Evolutionary conservation across 2,113 vertebrate genomes (phyloP), one percentile per base, ranked within the genome.

Genomic region (Sakesphorus luctuosus): DNA sequence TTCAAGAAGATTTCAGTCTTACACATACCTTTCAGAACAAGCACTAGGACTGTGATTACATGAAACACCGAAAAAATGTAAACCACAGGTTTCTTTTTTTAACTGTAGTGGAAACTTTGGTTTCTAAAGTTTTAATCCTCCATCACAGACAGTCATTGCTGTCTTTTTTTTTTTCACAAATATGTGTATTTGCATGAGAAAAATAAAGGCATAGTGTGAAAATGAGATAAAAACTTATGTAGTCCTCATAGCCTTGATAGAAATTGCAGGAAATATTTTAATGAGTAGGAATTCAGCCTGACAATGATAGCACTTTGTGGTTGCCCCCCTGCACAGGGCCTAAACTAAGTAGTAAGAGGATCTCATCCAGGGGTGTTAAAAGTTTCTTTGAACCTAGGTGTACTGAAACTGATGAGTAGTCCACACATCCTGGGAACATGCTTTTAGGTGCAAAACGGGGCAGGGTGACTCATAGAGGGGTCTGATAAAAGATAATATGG

Each of bases 1-100:
- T 93, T 86, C n/a, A 92, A 93, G 94, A 61, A 18, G 15, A 90
- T 91, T 96, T 94, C 35, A 14, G 28, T 87, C 79, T 91, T 90
- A 86, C 89, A 76, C 91, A 35, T 87, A 92, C 95, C 96, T 97
- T 97, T 97, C 93, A 96, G 43, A 87, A 82, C 28, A 94, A 95
- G 23, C 1, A 9, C 50, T 91, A 94, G 65, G 83, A 94, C 91
- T 81, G 63, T 63, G 77, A 94, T 93, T 95, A 95, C 80, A 68
- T 79, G 83, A 95, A 96, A 87, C 40, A 71, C 66, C 93, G 68
- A 93, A 94, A 95, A 94, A 92, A 55, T 95, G 73, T 77, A 96
- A 94, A 94, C 47, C 85, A 76, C 62, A 90, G 36, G 58, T 78
- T 84, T 95, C 29, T 90, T 90, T 96, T 95, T 88, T 82, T 79